phyloP scores from a whole-genome alignment of 2,797 vertebrate species.

The Ibycter americanus region DNA sequence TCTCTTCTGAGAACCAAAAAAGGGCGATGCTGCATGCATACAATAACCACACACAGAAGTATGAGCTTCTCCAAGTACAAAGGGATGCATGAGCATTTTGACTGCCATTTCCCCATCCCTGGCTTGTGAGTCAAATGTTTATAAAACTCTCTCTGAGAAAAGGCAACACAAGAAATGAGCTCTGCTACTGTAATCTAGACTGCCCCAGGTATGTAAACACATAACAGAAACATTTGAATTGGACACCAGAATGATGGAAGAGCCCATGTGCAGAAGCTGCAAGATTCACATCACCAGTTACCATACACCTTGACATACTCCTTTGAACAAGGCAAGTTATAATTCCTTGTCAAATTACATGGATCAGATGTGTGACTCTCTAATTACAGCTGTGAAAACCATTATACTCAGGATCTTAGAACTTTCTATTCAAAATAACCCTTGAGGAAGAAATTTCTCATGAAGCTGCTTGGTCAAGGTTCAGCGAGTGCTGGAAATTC shows the following conservation, averaged over 20 bases:
- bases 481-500: neutral
- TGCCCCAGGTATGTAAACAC: neutral
- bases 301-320: slow-evolving; percentile 1
- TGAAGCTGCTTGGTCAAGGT: slow-evolving; percentile 35
- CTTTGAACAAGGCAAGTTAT: slow-evolving; percentile 9
- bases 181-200: neutral
- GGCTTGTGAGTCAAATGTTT: slow-evolving; percentile 13
- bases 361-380: slow-evolving; percentile 23
- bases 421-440: slow-evolving; percentile 48
- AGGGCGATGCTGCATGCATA: neutral
- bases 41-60: neutral
- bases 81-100: neutral
- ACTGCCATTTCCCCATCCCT: neutral
- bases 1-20: neutral
- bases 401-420: slow-evolving; percentile 50
- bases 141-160: neutral
- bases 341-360: slow-evolving; percentile 54
- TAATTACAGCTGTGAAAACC: slow-evolving; percentile 61
- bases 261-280: neutral
- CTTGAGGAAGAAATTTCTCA: slow-evolving; percentile 10
- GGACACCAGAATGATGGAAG: neutral
- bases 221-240: neutral
- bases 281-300: neutral
- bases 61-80: neutral
- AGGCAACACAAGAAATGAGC: neutral